phyloP scores from a whole-genome alignment of 2,888 invertebrate genomes.

The Chymomyza amoena region DNA sequence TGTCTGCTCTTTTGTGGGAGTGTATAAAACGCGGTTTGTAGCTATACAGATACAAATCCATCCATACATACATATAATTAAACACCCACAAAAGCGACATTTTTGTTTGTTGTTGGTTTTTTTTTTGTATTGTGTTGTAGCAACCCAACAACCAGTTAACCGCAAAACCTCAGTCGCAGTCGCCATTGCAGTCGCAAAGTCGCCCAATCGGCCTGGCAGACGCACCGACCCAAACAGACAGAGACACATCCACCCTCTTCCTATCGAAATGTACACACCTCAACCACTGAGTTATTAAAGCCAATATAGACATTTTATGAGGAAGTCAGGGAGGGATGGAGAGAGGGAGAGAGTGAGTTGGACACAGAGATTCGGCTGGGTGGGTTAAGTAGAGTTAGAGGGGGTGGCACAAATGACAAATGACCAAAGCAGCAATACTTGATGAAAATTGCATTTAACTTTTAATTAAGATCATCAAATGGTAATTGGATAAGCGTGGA shows the following conservation, averaged over 20 bases:
- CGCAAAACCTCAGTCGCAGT: slow-evolving; percentile 71
- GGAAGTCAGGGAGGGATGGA: not conserved
- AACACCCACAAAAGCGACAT: slow-evolving; percentile 31
- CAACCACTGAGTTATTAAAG: not conserved
- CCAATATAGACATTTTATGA: no score
- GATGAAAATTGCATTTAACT: slow-evolving; percentile 33
- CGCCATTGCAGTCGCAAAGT: slow-evolving; percentile 22
- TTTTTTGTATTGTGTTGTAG: slow-evolving; percentile 1
- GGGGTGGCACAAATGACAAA: not conserved
- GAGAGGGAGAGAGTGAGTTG: not conserved
- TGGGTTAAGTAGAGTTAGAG: not conserved
- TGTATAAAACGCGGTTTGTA: not conserved
- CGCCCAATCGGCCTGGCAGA: slow-evolving; percentile 8
- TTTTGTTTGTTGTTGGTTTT: slow-evolving; percentile 4
- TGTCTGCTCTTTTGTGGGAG: slow-evolving; percentile 7
- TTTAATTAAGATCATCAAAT: slow-evolving; percentile 25
- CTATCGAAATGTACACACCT: not conserved
- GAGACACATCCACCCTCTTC: not conserved
- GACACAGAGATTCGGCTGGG: not conserved
- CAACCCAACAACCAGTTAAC: slow-evolving; percentile 57
- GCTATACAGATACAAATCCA: not conserved
- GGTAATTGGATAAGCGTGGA: not conserved
- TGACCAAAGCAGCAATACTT: slow-evolving; percentile 8
- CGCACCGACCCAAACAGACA: slow-evolving; percentile 17
- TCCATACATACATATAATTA: slow-evolving; percentile 23